phyloP scores from a whole-genome alignment of 2,113 vertebrate species.

The Mobula hypostoma region DNA sequence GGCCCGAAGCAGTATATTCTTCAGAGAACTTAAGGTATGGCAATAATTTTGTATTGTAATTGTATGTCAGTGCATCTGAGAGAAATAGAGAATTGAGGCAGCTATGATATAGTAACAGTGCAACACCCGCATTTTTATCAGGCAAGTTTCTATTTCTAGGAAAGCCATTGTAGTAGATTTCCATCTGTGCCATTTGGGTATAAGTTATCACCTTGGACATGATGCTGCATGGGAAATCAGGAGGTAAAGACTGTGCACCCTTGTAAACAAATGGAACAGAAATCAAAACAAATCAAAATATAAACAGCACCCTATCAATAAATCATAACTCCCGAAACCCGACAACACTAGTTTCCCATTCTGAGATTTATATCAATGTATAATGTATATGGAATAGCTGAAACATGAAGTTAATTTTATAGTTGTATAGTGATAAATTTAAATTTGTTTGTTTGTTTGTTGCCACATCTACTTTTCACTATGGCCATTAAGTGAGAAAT shows the following conservation, averaged over 20 bases:
- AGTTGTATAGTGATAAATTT: not conserved
- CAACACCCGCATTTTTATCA: not conserved
- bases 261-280: not conserved
- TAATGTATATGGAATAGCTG: not conserved
- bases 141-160: not conserved
- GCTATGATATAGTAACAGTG: not conserved
- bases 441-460: not conserved
- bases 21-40: constrained; percentile 93
- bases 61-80: not conserved
- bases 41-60: constrained; percentile 28
- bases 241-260: not conserved
- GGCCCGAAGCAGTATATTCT: constrained; percentile 97
- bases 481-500: not conserved
- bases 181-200: no score
- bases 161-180: not conserved
- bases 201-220: not conserved
- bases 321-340: not conserved
- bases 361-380: not conserved
- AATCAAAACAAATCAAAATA: not conserved
- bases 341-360: not conserved
- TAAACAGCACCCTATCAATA: not conserved
- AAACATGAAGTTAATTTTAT: not conserved
- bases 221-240: not conserved
- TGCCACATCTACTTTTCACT: not conserved
- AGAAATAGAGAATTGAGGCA: not conserved